These are phyloP conservation scores for Odontocolon sp. DNA, from an alignment of 2,888 invertebrate species.

Conservation along the genomic window DNA sequence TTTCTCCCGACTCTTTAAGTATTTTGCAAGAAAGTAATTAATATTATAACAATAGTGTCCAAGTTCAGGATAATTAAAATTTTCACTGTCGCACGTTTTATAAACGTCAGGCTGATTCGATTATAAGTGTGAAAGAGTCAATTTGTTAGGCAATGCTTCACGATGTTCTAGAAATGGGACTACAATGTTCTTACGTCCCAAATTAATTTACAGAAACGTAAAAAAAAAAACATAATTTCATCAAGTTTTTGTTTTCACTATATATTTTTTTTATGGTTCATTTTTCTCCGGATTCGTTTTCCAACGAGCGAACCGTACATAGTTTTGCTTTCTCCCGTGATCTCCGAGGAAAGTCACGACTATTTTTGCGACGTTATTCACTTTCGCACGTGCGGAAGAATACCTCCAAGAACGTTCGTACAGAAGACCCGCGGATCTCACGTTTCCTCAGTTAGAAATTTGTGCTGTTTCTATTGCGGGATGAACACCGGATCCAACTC, in stretches of 20 bases:
- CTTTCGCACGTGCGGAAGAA: conserved; percentile 21
- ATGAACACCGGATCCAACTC: no score
- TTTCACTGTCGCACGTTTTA: not conserved
- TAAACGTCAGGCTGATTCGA: no score
- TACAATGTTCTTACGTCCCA: conserved; percentile 1
- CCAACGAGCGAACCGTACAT: conserved; percentile 18
- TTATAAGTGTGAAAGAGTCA: conserved; percentile 12
- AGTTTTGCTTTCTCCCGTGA: conserved; percentile 36
- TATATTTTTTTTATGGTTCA: not conserved
- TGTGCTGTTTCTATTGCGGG: no score
- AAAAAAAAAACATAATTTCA: no score
- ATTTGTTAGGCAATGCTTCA: conserved; percentile 28
- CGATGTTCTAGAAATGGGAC: not conserved
- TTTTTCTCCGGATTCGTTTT: not conserved
- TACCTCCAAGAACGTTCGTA: no score
- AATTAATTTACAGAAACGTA: conserved; percentile 1
- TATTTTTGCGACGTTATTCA: conserved; percentile 26
- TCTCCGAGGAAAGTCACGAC: conserved; percentile 10
- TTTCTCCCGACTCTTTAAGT: no score
- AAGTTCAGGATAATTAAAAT: not conserved
- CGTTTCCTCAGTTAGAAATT: no score
- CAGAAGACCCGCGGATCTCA: not conserved
- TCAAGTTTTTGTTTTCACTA: conserved; percentile 1
- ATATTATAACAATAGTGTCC: no score
- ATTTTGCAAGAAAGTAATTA: no score